phyloP scores from a whole-genome alignment of 2,113 vertebrate species.

The Arothron firmamentum region DNA sequence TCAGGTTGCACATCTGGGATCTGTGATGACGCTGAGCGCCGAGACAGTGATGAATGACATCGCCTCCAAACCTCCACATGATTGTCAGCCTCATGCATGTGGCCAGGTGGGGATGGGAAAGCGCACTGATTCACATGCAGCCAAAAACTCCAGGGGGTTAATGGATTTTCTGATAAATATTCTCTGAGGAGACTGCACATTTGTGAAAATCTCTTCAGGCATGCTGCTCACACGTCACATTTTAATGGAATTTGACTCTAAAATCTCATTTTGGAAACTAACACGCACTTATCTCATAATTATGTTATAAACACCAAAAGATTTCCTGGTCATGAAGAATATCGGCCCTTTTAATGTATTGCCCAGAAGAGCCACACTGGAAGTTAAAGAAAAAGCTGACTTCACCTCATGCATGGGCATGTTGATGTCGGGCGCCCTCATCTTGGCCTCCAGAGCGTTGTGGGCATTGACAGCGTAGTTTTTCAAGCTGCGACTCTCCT shows the following conservation, averaged over 20 bases:
- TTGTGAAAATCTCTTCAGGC: slow-evolving; percentile 1
- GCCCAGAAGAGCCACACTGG: too few species aligned
- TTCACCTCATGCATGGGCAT: slow-evolving; percentile 86
- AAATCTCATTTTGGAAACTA: neutral
- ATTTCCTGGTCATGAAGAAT: too few species aligned
- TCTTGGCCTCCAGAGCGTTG: slow-evolving; percentile 74
- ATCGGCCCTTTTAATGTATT: too few species aligned
- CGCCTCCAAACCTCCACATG: slow-evolving; percentile 35
- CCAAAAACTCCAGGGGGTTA: slow-evolving; percentile 7
- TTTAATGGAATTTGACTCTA: neutral
- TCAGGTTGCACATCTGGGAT: slow-evolving; percentile 13
- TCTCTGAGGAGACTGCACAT: neutral
- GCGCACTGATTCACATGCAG: neutral
- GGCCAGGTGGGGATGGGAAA: slow-evolving; percentile 24
- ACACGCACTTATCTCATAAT: neutral
- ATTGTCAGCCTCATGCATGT: slow-evolving; percentile 17
- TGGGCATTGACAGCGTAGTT: slow-evolving; percentile 84
- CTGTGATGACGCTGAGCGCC: slow-evolving; percentile 21
- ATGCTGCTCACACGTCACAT: neutral
- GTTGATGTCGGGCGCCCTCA: slow-evolving; percentile 73
- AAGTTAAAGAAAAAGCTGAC: too few species aligned
- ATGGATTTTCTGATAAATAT: slow-evolving; percentile 6
- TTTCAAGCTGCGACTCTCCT: slow-evolving; percentile 86
- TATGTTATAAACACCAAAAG: neutral
- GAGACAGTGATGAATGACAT: slow-evolving; percentile 47